These are phyloP conservation scores for Sebastes aleutianus DNA, from an alignment of 2,797 vertebrate species.

Conservation along the genomic window DNA sequence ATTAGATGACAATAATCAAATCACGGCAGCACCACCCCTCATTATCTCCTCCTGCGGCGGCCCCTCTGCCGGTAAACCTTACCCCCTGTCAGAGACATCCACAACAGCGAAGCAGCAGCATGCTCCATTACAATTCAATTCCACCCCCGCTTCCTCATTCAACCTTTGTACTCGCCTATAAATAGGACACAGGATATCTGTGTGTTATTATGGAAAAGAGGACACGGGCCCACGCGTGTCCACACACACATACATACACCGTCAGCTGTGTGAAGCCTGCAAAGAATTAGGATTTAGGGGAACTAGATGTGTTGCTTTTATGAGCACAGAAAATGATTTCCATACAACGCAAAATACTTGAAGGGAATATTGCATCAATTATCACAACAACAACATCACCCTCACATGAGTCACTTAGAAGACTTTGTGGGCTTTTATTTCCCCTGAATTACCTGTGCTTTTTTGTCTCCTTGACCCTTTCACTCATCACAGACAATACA, in stretches of 20 bases:
- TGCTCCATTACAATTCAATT: conserved; percentile 50
- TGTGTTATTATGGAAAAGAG: conserved; percentile 31
- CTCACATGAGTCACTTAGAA: background rate
- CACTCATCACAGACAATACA: background rate
- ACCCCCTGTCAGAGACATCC: conserved; percentile 38
- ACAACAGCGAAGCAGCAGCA: conserved; percentile 29
- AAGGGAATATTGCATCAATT: background rate
- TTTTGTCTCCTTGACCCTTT: background rate
- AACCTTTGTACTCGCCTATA: conserved; percentile 42
- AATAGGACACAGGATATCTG: conserved; percentile 53
- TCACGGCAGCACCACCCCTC: conserved; percentile 37
- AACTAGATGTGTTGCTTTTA: conserved; percentile 21
- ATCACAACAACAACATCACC: background rate
- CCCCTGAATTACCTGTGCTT: background rate
- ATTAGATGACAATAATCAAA: conserved; percentile 64
- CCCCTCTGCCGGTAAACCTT: conserved; percentile 39
- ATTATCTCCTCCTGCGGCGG: conserved; percentile 37
- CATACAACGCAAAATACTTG: background rate
- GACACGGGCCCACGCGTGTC: background rate
- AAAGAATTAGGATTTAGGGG: background rate
- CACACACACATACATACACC: background rate
- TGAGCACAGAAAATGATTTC: background rate
- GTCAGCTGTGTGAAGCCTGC: conserved; percentile 8
- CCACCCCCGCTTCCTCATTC: conserved; percentile 40
- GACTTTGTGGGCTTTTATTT: background rate